Conservation (phyloP, 2,113 vertebrate genomes). For the Hoplias malabaricus region DNA sequence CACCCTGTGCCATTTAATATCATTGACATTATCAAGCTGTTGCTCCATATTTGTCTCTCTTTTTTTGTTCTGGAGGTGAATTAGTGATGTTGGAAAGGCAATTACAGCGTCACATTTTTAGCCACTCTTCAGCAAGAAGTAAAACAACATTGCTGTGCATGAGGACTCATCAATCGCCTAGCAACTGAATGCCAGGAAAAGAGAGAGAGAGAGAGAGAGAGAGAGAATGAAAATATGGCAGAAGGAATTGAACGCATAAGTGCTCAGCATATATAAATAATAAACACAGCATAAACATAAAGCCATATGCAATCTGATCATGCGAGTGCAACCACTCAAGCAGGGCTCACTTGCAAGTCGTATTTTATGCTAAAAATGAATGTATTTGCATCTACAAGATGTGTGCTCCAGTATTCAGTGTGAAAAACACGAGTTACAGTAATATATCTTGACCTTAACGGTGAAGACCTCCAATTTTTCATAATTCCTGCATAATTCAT, state of each 20-base stretch:
- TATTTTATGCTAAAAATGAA: not conserved
- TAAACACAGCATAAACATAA: not conserved
- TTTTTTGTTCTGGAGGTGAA: not conserved
- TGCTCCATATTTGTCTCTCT: not conserved
- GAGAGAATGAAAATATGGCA: not conserved
- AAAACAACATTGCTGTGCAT: not conserved
- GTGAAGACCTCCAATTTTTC: not conserved
- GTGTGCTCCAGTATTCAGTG: not conserved
- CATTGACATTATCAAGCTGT: not conserved
- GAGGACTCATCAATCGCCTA: slow-evolving; percentile 18
- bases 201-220: not conserved
- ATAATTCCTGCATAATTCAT: not conserved
- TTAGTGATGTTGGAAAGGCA: not conserved
- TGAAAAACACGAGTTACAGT: not conserved
- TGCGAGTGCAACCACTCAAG: not conserved
- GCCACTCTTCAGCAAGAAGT: not conserved
- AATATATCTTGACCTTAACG: too few relatives aligned
- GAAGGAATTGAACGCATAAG: not conserved
- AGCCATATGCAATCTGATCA: not conserved
- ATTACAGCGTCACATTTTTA: slow-evolving; percentile 9
- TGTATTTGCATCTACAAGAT: not conserved
- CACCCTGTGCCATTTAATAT: too few relatives aligned
- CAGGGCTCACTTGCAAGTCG: not conserved
- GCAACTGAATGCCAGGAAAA: not conserved
- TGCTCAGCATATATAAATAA: not conserved